These are phyloP conservation scores for Ganaspis brasiliensis DNA, from an alignment of 2,888 invertebrate species.

Conservation along the genomic window DNA sequence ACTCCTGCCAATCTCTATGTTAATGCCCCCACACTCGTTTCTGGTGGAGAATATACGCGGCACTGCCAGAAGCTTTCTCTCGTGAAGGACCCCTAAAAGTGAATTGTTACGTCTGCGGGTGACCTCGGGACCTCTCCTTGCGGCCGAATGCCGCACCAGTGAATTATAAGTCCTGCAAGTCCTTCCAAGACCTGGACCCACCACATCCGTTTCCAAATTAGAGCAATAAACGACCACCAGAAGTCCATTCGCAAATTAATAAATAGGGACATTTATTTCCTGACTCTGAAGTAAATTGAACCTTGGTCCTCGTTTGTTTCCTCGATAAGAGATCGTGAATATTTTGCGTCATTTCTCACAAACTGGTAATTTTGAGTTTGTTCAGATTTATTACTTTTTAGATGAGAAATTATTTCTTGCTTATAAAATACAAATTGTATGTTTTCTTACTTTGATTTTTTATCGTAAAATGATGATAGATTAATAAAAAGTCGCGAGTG, in stretches of 20 bases:
- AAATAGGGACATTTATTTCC: slow-evolving; percentile 6
- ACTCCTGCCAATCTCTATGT: slow-evolving; percentile 80
- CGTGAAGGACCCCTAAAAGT: slow-evolving; percentile 80
- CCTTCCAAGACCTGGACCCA: slow-evolving; percentile 49
- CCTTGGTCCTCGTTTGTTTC: background rate
- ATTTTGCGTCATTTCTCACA: no score
- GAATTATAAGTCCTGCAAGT: slow-evolving; percentile 72
- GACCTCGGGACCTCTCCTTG: slow-evolving; percentile 77
- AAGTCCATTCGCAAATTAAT: slow-evolving; percentile 36
- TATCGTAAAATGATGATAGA: no score
- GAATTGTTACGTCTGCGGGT: slow-evolving; percentile 81
- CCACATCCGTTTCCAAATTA: slow-evolving; percentile 28
- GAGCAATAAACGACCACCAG: slow-evolving; percentile 38
- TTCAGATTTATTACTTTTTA: no score
- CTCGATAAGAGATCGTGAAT: background rate
- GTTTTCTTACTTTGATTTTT: no score
- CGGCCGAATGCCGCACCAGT: slow-evolving; percentile 70
- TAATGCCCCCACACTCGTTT: slow-evolving; percentile 71
- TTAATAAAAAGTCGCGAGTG: no score
- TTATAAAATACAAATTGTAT: no score
- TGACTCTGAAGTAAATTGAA: background rate
- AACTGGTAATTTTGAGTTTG: no score
- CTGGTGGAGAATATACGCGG: slow-evolving; percentile 60
- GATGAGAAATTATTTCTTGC: no score
- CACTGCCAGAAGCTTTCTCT: slow-evolving; percentile 68